Percentiles rank a stretch among this genome's conserved stretches.
These are phyloP conservation scores for Zhuqinia jingwanae DNA, from an alignment of 2,888 invertebrate species.

Conservation along the genomic window DNA sequence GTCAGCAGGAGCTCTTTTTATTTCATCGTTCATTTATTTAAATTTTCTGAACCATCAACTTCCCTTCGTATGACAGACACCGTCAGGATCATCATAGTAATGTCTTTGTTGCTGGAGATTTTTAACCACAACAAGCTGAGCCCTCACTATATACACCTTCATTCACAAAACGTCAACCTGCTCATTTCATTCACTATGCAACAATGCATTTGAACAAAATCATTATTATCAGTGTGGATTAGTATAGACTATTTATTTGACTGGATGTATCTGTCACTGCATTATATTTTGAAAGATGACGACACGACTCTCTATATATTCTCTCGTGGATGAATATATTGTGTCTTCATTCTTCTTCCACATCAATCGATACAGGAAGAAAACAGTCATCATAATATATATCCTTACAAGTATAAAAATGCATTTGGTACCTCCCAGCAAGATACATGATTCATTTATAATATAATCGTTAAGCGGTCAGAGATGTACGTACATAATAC, in stretches of 20 bases:
- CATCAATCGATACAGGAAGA: neutral
- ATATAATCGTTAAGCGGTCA: slow-evolving; percentile 57
- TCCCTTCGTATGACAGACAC: slow-evolving; percentile 15
- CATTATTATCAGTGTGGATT: neutral
- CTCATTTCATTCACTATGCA: neutral
- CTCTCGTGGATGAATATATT: neutral
- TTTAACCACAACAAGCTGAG: slow-evolving; percentile 12
- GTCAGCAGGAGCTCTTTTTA: slow-evolving; percentile 50
- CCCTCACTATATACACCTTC: neutral
- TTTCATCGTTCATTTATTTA: slow-evolving; percentile 64
- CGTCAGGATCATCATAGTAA: slow-evolving; percentile 15
- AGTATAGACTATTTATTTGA: neutral
- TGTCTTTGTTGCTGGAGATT: slow-evolving; percentile 13
- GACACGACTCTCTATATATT: neutral
- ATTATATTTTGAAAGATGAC: neutral
- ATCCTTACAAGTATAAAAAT: neutral
- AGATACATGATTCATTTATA: slow-evolving; percentile 65
- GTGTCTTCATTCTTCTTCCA: neutral
- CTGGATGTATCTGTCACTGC: neutral
- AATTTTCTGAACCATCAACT: slow-evolving; percentile 49
- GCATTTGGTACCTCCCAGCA: slow-evolving; percentile 56
- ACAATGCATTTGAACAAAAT: neutral
- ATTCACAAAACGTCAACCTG: neutral
- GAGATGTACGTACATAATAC: slow-evolving; percentile 44
- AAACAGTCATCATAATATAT: neutral